phyloP scores from a whole-genome alignment of 2,888 invertebrate genomes.

The Petrophora chlorosata region DNA sequence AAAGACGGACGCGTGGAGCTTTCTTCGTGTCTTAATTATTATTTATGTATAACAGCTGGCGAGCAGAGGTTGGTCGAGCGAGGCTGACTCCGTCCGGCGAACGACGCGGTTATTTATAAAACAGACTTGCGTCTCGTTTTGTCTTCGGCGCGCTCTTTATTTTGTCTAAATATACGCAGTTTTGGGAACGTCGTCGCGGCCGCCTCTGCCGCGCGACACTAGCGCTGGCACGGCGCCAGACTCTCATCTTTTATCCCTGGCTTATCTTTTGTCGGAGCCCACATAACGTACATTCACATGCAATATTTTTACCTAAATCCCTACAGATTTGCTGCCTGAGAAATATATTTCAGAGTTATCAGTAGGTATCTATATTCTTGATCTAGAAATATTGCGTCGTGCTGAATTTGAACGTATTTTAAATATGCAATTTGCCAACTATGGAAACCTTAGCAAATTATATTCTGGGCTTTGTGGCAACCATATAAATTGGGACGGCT shows the following conservation, averaged over 20 bases:
- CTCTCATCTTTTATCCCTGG: constrained; percentile 67
- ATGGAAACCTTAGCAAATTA: constrained; percentile 13
- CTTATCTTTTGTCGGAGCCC: constrained; percentile 65
- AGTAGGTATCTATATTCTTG: too few relatives aligned
- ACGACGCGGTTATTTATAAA: constrained; percentile 82
- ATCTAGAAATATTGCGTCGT: too few relatives aligned
- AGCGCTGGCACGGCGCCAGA: constrained; percentile 70
- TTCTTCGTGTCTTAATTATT: constrained; percentile 81
- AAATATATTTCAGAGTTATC: not conserved
- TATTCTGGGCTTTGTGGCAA: constrained; percentile 22
- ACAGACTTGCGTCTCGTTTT: constrained; percentile 83
- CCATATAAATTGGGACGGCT: constrained; percentile 39
- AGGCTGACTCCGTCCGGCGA: constrained; percentile 78
- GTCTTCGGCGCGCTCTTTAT: constrained; percentile 83
- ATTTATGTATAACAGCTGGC: constrained; percentile 83
- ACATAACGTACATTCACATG: constrained; percentile 29
- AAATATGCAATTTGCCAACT: constrained; percentile 1
- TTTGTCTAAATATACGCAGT: constrained; percentile 84
- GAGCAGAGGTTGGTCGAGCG: constrained; percentile 74
- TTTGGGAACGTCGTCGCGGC: constrained; percentile 81
- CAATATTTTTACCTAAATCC: not conserved
- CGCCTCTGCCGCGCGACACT: constrained; percentile 76
- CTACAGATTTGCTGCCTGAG: not conserved
- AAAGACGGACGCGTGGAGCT: constrained; percentile 59
- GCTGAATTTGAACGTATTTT: too few relatives aligned